Evolutionary conservation across 2,888 invertebrate species (phyloP).

Genomic region (Cerceris rybyensis): DNA sequence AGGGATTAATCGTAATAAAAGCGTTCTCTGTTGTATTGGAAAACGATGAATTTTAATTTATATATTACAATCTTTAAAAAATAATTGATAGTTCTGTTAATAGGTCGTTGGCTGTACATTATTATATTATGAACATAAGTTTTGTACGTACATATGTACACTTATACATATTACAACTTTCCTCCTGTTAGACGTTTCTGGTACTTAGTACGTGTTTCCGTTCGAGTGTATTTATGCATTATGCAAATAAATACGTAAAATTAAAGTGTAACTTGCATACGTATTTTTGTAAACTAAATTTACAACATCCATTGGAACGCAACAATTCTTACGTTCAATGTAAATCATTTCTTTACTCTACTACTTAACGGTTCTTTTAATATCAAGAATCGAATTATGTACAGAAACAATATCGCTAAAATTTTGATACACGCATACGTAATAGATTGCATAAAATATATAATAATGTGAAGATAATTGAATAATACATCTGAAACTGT

Average conservation of each 20-base stretch:
- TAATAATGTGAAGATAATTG: conserved; percentile 24
- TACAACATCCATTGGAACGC: conserved; percentile 18
- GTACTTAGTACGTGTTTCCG: conserved; percentile 6
- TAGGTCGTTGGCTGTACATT: conserved; percentile 37
- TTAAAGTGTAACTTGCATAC: not conserved
- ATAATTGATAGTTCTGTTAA: conserved; percentile 40
- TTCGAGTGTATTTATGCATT: conserved; percentile 15
- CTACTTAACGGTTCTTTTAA: conserved; percentile 22
- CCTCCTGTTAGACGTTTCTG: not conserved
- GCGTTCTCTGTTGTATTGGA: not conserved
- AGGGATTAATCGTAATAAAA: not conserved
- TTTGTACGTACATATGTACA: conserved; percentile 52
- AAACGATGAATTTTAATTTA: conserved; percentile 22
- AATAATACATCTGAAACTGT: conserved; percentile 24
- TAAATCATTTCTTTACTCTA: conserved; percentile 21
- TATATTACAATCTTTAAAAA: conserved; percentile 54
- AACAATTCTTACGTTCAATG: conserved; percentile 18
- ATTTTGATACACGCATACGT: conserved; percentile 26
- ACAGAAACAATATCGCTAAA: conserved; percentile 46
- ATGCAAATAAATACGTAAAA: not conserved
- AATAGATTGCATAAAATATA: conserved; percentile 9
- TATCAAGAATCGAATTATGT: conserved; percentile 51
- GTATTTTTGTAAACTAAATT: not conserved
- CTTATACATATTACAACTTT: conserved; percentile 29
- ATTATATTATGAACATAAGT: conserved; percentile 41